phyloP scores from a whole-genome alignment of 2,888 invertebrate species.

The Hipparchia semele region DNA sequence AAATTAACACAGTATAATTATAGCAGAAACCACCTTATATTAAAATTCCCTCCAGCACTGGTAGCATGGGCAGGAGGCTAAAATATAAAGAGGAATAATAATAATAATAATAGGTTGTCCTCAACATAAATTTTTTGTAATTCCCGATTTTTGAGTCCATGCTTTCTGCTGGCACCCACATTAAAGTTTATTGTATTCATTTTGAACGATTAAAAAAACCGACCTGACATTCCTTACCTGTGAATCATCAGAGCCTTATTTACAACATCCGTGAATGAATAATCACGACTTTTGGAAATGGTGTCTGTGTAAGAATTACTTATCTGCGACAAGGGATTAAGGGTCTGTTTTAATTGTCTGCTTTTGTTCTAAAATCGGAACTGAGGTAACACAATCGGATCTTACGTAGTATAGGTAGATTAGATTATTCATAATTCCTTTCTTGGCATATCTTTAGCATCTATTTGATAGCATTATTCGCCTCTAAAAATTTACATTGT shows the following conservation, averaged over 20 bases:
- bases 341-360: not conserved
- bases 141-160: not conserved
- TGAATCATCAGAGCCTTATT: slow-evolving; percentile 28
- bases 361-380: not conserved
- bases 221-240: slow-evolving; percentile 28
- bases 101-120: not conserved
- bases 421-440: too few species aligned
- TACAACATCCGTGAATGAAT: slow-evolving; percentile 33
- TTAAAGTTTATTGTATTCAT: not conserved
- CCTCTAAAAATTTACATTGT: too few species aligned
- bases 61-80: too few species aligned
- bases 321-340: not conserved
- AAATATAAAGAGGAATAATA: not conserved
- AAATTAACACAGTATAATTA: too few species aligned
- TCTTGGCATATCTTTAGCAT: too few species aligned
- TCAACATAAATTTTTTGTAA: not conserved
- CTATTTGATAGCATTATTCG: too few species aligned
- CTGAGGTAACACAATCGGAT: not conserved
- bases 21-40: too few species aligned
- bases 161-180: not conserved
- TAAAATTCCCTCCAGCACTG: too few species aligned
- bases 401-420: too few species aligned
- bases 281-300: slow-evolving; percentile 34
- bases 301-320: not conserved
- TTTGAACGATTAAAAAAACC: slow-evolving; percentile 6